Evolutionary conservation across 2,888 invertebrate species (phyloP).

Genomic region (Selenia dentaria): DNA sequence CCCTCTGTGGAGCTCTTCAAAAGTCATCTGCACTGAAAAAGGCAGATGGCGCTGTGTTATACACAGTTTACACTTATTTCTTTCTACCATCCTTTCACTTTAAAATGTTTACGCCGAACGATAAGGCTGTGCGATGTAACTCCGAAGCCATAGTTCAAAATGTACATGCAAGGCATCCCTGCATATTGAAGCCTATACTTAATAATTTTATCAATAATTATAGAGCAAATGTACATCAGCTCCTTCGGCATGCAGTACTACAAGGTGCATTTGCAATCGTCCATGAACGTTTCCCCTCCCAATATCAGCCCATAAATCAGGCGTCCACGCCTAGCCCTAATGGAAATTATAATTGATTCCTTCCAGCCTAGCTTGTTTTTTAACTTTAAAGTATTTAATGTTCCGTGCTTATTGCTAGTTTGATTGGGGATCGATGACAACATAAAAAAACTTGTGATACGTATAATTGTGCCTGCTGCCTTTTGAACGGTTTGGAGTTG

Average conservation of each 20-base stretch:
- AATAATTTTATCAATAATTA: constrained; percentile 3
- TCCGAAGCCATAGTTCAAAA: too few species aligned
- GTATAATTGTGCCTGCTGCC: too few species aligned
- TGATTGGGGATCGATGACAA: constrained; percentile 9
- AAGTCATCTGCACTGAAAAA: too few species aligned
- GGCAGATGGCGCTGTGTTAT: too few species aligned
- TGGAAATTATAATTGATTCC: constrained; percentile 69
- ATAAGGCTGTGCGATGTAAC: too few species aligned
- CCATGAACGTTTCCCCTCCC: constrained; percentile 15
- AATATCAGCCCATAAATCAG: constrained; percentile 47
- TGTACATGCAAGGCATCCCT: not conserved
- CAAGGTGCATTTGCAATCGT: constrained; percentile 30
- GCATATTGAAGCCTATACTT: not conserved
- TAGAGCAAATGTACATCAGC: constrained; percentile 4
- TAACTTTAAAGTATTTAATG: constrained; percentile 20
- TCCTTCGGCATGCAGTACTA: constrained; percentile 5
- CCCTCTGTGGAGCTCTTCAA: too few species aligned
- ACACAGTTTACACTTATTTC: too few species aligned
- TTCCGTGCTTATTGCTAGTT: constrained; percentile 17
- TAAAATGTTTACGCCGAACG: too few species aligned
- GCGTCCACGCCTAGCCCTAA: constrained; percentile 57
- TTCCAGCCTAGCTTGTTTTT: constrained; percentile 39
- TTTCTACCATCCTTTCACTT: too few species aligned
- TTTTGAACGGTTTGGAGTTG: too few species aligned
- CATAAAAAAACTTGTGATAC: not conserved